Base-by-base conservation (phyloP, 2,797 vertebrate genomes). In the Ispidina lecontei region DNA sequence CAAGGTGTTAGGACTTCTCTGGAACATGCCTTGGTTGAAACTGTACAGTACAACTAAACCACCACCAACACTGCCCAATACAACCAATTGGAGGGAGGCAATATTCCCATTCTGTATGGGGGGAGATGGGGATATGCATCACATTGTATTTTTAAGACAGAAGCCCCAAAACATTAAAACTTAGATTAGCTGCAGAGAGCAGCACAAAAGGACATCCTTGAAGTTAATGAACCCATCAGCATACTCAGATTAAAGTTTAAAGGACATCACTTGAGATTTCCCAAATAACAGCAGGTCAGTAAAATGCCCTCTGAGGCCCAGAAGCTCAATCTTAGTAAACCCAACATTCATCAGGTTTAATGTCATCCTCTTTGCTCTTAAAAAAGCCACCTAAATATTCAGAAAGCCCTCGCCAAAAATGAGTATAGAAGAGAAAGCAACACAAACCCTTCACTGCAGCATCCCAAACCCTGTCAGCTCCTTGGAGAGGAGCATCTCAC, bases 61-160 rank as follows among this genome's bases (percentile, higher is more conserved):
- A 39, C 46, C 46, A 21, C 46, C 21, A 13, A 47, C 12, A 21
- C 46, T 47, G 46, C 46, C 46, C 46, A 6, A 8, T 47, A 21
- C 46, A 47, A 47, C 12, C 46, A 21, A 39, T 49, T 60, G 44
- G 6, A 70, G 56, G 14, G 15, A 41, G 18, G 18, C 19, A n/a
- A 28, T 23, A 17, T 46, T 35, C 47, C 47, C 1, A 0, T 29
- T 37, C 25, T 55, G 18, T 31, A 6, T 13, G 0, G 15, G 26
- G 39, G 12, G 26, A 63, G 74, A 63, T 0, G 1, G 49, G 68
- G 51, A n/a, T 8, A 18, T 3, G 7, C 15, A n/a, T 0, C 1
- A 26, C 13, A 3, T 23, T 1, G 0, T 2, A 3, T 2, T 67
- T 54, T 54, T 59, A 62, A 54, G 65, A 51, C 49, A 25, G 86